Percentiles rank a stretch among this genome's conserved stretches.
Conservation (phyloP, 2,797 vertebrate genomes). For the Astyanax mexicanus region DNA sequence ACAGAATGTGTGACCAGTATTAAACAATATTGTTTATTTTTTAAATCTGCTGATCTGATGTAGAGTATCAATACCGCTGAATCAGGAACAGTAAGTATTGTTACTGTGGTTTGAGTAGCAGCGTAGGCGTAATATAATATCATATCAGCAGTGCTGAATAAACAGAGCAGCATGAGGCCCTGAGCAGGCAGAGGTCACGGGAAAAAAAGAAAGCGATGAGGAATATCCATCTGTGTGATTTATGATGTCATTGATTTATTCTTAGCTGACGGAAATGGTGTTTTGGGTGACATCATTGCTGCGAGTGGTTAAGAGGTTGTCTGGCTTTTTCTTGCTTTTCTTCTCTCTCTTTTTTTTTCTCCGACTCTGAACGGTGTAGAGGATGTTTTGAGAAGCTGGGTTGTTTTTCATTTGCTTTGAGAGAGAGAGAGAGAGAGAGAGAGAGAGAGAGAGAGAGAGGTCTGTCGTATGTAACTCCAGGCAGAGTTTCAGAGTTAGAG, state of each 20-base stretch:
- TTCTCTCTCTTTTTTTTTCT: slow-evolving; percentile 9
- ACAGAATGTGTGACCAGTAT: too few relatives aligned
- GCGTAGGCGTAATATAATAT: slow-evolving; percentile 20
- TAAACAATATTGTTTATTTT: too few relatives aligned
- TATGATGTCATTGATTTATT: slow-evolving; percentile 49
- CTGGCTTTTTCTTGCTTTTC: slow-evolving; percentile 37
- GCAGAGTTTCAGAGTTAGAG: slow-evolving; percentile 24
- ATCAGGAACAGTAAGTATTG: too few relatives aligned
- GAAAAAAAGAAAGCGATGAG: slow-evolving; percentile 9
- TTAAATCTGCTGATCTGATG: too few relatives aligned
- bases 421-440: too few relatives aligned
- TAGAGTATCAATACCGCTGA: too few relatives aligned
- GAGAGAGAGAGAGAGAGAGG: too few relatives aligned
- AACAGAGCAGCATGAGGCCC: slow-evolving; percentile 20
- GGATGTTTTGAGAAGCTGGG: slow-evolving; percentile 44
- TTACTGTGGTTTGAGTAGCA: too few relatives aligned
- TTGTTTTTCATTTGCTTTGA: slow-evolving; percentile 44
- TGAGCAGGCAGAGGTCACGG: slow-evolving; percentile 18
- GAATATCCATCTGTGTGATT: slow-evolving; percentile 46
- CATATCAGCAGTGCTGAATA: slow-evolving; percentile 15
- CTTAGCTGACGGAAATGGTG: slow-evolving; percentile 43
- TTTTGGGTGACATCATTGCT: slow-evolving; percentile 45
- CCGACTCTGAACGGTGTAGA: slow-evolving; percentile 26
- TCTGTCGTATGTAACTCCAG: slow-evolving; percentile 41
- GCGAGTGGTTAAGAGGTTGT: slow-evolving; percentile 44